These are phyloP conservation scores for Nephrotoma appendiculata DNA, from an alignment of 2,888 invertebrate species.

Conservation along the genomic window DNA sequence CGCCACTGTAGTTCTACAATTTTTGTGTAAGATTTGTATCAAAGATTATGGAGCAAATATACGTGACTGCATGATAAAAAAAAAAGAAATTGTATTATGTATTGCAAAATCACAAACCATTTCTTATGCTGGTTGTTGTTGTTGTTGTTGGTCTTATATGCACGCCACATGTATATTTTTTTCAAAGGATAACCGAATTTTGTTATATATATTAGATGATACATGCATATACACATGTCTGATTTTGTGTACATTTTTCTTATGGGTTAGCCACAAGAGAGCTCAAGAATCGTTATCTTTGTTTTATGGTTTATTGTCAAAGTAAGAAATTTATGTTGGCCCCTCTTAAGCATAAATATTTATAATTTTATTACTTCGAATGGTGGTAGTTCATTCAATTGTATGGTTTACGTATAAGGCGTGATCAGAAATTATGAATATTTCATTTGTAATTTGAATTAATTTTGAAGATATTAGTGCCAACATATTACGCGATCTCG, in stretches of 20 bases:
- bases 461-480: too few species aligned
- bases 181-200: background rate
- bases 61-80: background rate
- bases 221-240: background rate
- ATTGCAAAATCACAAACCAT: background rate
- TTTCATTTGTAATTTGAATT: too few species aligned
- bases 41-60: background rate
- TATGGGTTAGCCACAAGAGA: background rate
- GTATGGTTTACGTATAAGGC: too few species aligned
- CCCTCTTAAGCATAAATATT: background rate
- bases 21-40: background rate
- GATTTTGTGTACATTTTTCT: background rate
- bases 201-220: background rate
- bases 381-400: too few species aligned
- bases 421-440: too few species aligned
- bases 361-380: background rate
- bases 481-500: too few species aligned
- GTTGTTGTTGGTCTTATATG: background rate
- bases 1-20: background rate
- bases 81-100: background rate
- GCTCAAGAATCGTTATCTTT: background rate
- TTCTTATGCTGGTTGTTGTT: background rate
- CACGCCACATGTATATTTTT: background rate
- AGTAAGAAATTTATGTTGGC: background rate
- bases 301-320: background rate